Evolutionary conservation across 2,113 vertebrate genomes (phyloP), one percentile per base, ranked within the genome.

Genomic region (Notarius quadriscutis): DNA sequence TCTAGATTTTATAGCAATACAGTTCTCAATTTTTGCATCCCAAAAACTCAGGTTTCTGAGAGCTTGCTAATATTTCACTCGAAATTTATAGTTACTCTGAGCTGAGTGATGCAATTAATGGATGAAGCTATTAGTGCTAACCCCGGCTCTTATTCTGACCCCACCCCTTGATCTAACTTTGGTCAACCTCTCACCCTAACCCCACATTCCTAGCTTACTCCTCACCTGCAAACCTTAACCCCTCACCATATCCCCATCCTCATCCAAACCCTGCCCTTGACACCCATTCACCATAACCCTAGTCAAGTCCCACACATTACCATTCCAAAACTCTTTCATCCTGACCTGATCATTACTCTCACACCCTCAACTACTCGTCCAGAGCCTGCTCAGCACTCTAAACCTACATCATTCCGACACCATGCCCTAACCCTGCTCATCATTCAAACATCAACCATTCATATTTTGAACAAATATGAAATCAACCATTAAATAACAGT

Each of bases 1-100:
- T 65, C 62, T 67, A 71, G 82, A 84, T 53, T 84, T 67, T 55
- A 20, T 71, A 84, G 82, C 82, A 84, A 84, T 84, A 84, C 82
- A 71, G 57, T 62, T 81, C 79, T 60, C 18, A 18, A 60, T 62
- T 81, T 81, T 81, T 81, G 18, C 41, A 81, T 86, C 84, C 58
- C 84, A 84, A 86, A 67, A 67, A 84, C 87, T 89, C 85, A 87
- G 87, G 87, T 86, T 84, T 55, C 78, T 89, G 84, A 86, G 88
- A 87, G 86, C 89, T 89, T 58, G 87, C 87, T 87, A 72, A 71
- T 86, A 57, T 84, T 91, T 58, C 30, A 81, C 18, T 41, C 77
- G 20, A 80, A 60, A 62, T 81, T 79, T 48, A 62, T 62, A 48
- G 30, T 62, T 48, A 62, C 57, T 22, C 18, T 58, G 15, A 60